A percentile compares a stretch with the other conserved stretches of the same genome.
Evolutionary conservation across 2,797 vertebrate species (phyloP).

Genomic region (Pogoniulus pusillus): DNA sequence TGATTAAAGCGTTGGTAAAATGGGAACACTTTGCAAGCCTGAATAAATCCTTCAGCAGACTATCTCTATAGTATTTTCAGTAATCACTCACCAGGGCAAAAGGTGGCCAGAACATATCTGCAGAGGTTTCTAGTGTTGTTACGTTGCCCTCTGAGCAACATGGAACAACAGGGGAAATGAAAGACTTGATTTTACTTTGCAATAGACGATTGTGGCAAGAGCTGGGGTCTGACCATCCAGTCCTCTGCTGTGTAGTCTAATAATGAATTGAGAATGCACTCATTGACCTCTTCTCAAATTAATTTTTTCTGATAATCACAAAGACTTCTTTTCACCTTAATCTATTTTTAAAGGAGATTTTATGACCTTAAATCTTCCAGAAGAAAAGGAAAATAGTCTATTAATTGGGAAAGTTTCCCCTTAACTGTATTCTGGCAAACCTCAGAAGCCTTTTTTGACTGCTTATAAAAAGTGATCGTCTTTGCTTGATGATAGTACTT

Average conservation of each 20-base stretch:
- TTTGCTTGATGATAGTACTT: constrained; percentile 14
- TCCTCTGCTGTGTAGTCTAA: neutral
- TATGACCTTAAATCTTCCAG: constrained; percentile 2
- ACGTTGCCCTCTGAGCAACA: neutral
- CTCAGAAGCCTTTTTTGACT: neutral
- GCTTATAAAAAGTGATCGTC: neutral
- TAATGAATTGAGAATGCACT: constrained; percentile 33
- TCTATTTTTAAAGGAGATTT: constrained; percentile 23
- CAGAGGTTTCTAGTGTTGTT: neutral
- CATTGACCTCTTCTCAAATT: constrained; percentile 42
- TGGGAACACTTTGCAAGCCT: neutral
- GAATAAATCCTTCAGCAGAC: constrained; percentile 52
- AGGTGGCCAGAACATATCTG: constrained; percentile 1
- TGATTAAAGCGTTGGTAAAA: constrained; percentile 44
- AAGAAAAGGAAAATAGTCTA: neutral
- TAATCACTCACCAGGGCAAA: neutral
- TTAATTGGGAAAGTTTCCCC: constrained; percentile 54
- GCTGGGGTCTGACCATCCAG: neutral
- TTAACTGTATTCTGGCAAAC: neutral
- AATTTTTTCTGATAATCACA: constrained; percentile 31
- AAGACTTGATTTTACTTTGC: constrained; percentile 11
- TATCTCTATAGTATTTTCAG: constrained; percentile 17
- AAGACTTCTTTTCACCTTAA: constrained; percentile 23
- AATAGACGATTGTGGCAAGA: neutral
- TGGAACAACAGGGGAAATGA: constrained; percentile 24